Base-by-base conservation (phyloP, 2,888 invertebrate genomes). In the Scaptomyza polygonia region DNA sequence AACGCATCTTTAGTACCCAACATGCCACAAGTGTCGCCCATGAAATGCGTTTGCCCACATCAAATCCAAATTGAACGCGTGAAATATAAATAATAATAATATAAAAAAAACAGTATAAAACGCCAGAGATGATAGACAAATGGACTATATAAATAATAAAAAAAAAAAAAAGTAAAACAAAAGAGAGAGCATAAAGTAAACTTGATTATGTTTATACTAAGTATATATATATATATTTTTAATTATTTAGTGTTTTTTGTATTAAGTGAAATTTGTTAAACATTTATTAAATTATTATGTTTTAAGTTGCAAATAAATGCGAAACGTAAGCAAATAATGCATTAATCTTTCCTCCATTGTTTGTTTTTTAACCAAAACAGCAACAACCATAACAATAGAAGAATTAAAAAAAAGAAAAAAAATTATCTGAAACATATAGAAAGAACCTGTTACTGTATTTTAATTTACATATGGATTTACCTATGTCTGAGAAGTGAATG, bases 241-340 rank as follows among this genome's bases (percentile, higher is more conserved):
- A 84, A 84, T 84, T 80, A 81, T 85, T 81, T 83, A 83, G 88
- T 88, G 86, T 88, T 86, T 82, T 88, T 83, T 88, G 84, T 83
- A 88, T 77, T 86, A 83, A 88, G 84, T 86, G 75, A 83, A 88
- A 83, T 88, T 88, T 86, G 84, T 83, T 88, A 88, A 86, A 83
- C 88, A 86, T 88, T 82, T 82, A 88, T 82, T 82, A 88, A 88
- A 82, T 86, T 82, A 88, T 82, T 82, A 82, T 77, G 82, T 82
- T 82, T 86, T 88, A 82, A 82, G 88, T 85, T 82, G 86, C 82
- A 75, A 88, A 88, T 86, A 88, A 88, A 82, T 47, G 84, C 83
- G 64, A 86, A 88, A 62, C 77, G 88, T 86, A 82, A 86, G 88
- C 82, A 82, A 82, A 64, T 47, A 45, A 45, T 49, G 68, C 61